phyloP scores from a whole-genome alignment of 2,797 vertebrate species.

The Ficedula albicollis region DNA sequence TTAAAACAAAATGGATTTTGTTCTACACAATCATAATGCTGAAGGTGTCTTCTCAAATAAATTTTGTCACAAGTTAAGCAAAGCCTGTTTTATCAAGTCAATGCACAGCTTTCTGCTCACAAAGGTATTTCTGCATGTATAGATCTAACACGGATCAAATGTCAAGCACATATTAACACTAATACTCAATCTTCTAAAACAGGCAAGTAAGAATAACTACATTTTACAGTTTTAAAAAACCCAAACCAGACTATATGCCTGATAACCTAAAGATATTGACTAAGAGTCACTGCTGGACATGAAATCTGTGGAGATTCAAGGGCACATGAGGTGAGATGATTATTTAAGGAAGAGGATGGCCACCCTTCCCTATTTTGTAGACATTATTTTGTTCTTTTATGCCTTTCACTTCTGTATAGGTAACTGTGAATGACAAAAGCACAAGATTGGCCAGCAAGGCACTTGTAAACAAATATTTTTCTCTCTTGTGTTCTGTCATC shows the following conservation, averaged over 20 bases:
- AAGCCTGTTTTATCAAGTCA: background rate
- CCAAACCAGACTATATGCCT: background rate
- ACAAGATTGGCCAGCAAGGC: background rate
- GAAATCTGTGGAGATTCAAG: background rate
- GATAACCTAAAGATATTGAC: background rate
- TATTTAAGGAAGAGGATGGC: background rate
- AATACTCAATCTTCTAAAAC: background rate
- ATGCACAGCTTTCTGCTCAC: background rate
- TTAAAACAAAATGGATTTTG: background rate
- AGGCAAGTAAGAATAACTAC: background rate
- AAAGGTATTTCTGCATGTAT: accelerated
- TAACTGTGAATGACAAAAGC: background rate
- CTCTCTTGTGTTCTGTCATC: background rate
- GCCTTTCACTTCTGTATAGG: background rate
- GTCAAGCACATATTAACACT: background rate
- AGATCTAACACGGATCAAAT: background rate
- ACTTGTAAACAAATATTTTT: background rate
- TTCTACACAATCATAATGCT: background rate
- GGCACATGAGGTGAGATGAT: background rate
- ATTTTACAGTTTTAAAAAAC: background rate
- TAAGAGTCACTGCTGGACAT: background rate
- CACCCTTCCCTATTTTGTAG: background rate
- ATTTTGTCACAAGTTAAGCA: background rate
- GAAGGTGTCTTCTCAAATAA: background rate
- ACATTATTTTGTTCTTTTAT: background rate